A percentile compares a stretch with the other conserved stretches of the same genome.
Conservation (phyloP, 2,888 invertebrate species). For the Meganola albula region DNA sequence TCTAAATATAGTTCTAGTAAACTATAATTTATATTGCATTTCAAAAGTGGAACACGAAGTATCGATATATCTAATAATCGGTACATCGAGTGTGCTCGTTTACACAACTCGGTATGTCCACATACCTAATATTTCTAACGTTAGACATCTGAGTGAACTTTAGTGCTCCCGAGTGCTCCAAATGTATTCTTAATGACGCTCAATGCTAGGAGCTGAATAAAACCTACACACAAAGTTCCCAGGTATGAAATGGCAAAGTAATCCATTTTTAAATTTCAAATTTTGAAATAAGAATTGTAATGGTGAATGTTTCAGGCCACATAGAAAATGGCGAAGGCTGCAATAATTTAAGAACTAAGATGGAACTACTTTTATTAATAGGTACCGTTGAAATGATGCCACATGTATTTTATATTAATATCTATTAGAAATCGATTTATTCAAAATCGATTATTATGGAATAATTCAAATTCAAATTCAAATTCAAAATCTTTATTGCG, state of each 20-base stretch:
- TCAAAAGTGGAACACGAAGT: conserved; percentile 23
- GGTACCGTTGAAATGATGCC: too few relatives aligned
- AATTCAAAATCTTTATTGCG: too few relatives aligned
- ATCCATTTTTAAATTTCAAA: too few relatives aligned
- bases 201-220: conserved; percentile 17
- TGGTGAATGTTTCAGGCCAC: too few relatives aligned
- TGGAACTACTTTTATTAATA: too few relatives aligned
- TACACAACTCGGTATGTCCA: conserved; percentile 19
- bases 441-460: too few relatives aligned
- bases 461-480: too few relatives aligned
- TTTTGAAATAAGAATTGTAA: too few relatives aligned
- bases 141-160: conserved; percentile 16
- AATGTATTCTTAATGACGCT: conserved; percentile 32
- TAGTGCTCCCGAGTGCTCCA: conserved; percentile 19
- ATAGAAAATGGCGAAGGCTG: too few relatives aligned
- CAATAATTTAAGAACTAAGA: too few relatives aligned
- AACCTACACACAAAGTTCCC: conserved; percentile 10
- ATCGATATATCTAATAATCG: conserved; percentile 20
- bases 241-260: conserved; percentile 20
- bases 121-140: conserved; percentile 23
- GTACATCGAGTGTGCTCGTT: conserved; percentile 19
- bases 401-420: too few relatives aligned
- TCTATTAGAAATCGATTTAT: too few relatives aligned
- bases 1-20: conserved; percentile 20
- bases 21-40: conserved; percentile 23